Conservation (phyloP, 2,888 invertebrate genomes). For the Ophion ellenae region DNA sequence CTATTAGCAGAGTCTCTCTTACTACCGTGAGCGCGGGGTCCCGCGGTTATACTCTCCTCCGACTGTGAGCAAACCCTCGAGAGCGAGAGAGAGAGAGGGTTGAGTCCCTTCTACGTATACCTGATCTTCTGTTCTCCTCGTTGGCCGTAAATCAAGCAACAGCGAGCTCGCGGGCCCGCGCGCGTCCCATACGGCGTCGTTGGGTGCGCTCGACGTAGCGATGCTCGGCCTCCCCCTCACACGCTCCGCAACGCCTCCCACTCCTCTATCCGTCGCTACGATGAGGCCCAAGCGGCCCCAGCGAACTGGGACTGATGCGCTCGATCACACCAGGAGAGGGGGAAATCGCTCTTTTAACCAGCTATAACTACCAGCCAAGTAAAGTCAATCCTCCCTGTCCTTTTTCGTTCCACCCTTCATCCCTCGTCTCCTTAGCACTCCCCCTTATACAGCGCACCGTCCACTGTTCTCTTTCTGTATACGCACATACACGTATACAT, state of each 20-base stretch:
- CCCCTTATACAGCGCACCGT: constrained; percentile 21
- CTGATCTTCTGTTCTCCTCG: constrained; percentile 64
- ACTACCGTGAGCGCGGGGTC: constrained; percentile 76
- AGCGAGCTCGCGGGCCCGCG: constrained; percentile 64
- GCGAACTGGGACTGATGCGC: constrained; percentile 48
- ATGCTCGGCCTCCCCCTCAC: constrained; percentile 38
- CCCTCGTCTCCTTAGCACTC: constrained; percentile 36
- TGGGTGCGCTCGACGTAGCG: constrained; percentile 46
- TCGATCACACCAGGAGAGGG: constrained; percentile 7
- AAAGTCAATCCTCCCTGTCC: constrained; percentile 47
- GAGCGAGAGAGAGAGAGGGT: constrained; percentile 1
- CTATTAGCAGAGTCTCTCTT: constrained; percentile 82
- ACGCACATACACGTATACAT: neutral
- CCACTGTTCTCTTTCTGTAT: constrained; percentile 29
- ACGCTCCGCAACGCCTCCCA: constrained; percentile 43
- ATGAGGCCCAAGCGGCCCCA: constrained; percentile 31
- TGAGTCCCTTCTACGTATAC: constrained; percentile 20
- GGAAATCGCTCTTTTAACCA: constrained; percentile 39
- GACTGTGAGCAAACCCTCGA: constrained; percentile 3
- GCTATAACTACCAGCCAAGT: constrained; percentile 31
- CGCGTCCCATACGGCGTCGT: constrained; percentile 62
- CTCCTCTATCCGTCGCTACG: constrained; percentile 32
- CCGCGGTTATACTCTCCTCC: constrained; percentile 64
- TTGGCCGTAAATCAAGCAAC: constrained; percentile 82
- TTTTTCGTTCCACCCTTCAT: constrained; percentile 49